Conservation (phyloP, 2,797 vertebrate genomes). For the Sebastes dallii region DNA sequence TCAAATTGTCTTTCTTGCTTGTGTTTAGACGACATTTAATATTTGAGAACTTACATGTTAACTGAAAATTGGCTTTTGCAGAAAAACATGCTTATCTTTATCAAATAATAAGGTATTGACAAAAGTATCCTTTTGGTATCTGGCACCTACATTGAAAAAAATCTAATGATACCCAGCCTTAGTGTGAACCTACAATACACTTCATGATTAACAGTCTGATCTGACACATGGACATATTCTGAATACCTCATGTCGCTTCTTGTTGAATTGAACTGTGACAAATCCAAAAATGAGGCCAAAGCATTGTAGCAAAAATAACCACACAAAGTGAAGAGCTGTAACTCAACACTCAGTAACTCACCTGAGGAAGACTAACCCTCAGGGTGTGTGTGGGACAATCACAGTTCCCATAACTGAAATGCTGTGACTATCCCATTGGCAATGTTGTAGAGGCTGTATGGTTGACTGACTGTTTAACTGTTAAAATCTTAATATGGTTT, state of each 20-base stretch:
- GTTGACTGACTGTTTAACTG: slow-evolving; percentile 35
- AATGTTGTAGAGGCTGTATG: slow-evolving; percentile 38
- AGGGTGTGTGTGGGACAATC: slow-evolving; percentile 12
- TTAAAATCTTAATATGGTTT: slow-evolving; percentile 30
- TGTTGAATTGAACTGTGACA: slow-evolving; percentile 38
- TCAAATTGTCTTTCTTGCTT: background rate
- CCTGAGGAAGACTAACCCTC: slow-evolving; percentile 24
- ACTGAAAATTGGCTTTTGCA: no score
- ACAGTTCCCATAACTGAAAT: slow-evolving; percentile 44
- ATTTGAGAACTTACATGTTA: background rate
- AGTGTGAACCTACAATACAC: background rate
- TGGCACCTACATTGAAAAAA: background rate
- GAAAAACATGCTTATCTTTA: background rate
- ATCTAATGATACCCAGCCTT: background rate
- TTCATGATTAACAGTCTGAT: slow-evolving; percentile 3
- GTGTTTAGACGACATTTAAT: slow-evolving; percentile 6
- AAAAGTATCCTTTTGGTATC: background rate
- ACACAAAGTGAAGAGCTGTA: slow-evolving; percentile 32
- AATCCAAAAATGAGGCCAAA: slow-evolving; percentile 36
- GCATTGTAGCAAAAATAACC: slow-evolving; percentile 54
- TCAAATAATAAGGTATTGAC: background rate
- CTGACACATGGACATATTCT: slow-evolving; percentile 6
- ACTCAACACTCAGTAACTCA: slow-evolving; percentile 29
- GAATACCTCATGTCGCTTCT: slow-evolving; percentile 43
- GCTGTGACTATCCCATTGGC: slow-evolving; percentile 18